Percentiles rank a stretch among this genome's conserved stretches.
Evolutionary conservation across 2,797 vertebrate genomes (phyloP).

Genomic region (Eulemur mongoz): DNA sequence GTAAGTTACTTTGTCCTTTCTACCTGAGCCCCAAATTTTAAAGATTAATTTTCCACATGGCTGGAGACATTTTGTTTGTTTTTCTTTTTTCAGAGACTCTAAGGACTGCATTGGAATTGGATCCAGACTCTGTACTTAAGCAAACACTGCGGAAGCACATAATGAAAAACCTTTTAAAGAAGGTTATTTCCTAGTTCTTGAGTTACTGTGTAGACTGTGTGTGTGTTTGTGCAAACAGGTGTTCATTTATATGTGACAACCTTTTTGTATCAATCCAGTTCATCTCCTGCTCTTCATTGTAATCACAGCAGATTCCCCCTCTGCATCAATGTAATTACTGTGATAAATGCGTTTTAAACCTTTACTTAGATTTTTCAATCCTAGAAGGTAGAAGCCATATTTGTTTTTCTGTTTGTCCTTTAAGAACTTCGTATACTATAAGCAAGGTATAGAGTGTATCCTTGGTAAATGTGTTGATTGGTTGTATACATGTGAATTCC

Average conservation of each 20-base stretch:
- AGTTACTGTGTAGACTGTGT: background rate
- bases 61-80: conserved; percentile 31
- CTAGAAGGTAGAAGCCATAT: background rate
- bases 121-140: conserved; percentile 68
- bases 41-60: conserved; percentile 1
- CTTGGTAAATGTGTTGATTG: conserved; percentile 15
- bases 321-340: background rate
- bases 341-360: background rate
- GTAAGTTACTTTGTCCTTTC: conserved; percentile 57
- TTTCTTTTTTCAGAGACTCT: conserved; percentile 63
- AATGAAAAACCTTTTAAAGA: conserved; percentile 77
- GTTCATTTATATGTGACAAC: background rate
- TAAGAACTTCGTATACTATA: background rate
- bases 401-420: conserved; percentile 15
- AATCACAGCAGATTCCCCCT: background rate
- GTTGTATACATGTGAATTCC: background rate
- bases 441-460: background rate
- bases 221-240: background rate
- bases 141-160: conserved; percentile 72
- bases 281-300: background rate
- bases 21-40: background rate
- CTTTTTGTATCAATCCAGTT: background rate
- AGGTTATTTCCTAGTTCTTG: conserved; percentile 66
- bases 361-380: conserved; percentile 22
- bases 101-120: conserved; percentile 69